These are phyloP conservation scores for Hymenochirus boettgeri DNA, from an alignment of 2,113 vertebrate species.

Conservation along the genomic window DNA sequence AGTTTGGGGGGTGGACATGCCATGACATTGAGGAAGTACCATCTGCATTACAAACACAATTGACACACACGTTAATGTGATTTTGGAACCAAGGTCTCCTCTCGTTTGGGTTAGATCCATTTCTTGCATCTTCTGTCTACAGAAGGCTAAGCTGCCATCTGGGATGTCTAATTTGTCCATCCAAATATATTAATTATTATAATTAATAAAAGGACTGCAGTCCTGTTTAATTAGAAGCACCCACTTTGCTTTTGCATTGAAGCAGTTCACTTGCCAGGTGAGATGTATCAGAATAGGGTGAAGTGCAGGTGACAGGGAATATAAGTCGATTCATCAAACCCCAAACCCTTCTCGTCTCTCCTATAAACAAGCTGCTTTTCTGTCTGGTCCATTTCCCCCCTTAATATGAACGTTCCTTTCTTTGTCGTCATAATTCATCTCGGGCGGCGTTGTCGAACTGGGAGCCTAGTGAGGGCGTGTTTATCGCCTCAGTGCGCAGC, in stretches of 20 bases:
- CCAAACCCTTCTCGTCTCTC: neutral
- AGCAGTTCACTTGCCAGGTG: neutral
- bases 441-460: constrained; percentile 76
- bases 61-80: neutral
- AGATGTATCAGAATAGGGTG: neutral
- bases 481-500: constrained; percentile 79
- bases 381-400: constrained; percentile 3
- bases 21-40: neutral
- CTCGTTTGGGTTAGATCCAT: neutral
- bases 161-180: neutral
- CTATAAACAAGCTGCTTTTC: neutral
- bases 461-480: constrained; percentile 80
- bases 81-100: neutral
- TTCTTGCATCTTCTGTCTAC: neutral
- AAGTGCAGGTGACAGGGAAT: neutral
- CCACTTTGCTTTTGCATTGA: neutral
- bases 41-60: neutral
- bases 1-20: no score
- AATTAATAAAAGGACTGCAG: no score
- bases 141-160: constrained; percentile 6
- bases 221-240: no score
- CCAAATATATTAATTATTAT: constrained; percentile 18
- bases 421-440: constrained; percentile 74
- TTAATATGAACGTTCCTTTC: neutral
- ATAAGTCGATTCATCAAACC: neutral